Evolutionary conservation across 2,888 invertebrate species (phyloP).

Genomic region (Drosophila anomalata): DNA sequence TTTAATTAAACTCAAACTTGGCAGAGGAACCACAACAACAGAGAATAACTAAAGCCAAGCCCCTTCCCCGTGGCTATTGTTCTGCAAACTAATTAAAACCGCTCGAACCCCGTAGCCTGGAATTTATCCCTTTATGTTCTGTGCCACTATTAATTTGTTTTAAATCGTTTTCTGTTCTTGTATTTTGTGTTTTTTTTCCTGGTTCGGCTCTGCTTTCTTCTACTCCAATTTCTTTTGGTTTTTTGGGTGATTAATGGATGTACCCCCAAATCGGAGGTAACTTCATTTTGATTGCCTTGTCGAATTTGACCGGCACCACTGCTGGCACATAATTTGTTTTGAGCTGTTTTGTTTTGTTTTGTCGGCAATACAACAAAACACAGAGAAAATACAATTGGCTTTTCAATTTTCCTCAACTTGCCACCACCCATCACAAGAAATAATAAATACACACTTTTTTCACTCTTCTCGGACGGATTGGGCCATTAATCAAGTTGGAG

Average conservation of each 20-base stretch:
- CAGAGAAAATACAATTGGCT: slow-evolving; percentile 55
- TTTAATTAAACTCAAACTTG: slow-evolving; percentile 68
- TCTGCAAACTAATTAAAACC: slow-evolving; percentile 70
- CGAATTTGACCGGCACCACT: slow-evolving; percentile 57
- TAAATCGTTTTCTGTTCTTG: slow-evolving; percentile 63
- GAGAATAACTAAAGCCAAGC: slow-evolving; percentile 2
- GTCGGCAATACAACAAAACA: slow-evolving; percentile 54
- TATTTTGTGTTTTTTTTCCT: background rate
- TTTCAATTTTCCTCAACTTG: slow-evolving; percentile 63
- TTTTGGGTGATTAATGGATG: slow-evolving; percentile 63
- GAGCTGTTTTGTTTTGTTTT: slow-evolving; percentile 34
- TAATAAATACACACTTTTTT: slow-evolving; percentile 18
- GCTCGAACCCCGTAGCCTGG: slow-evolving; percentile 1
- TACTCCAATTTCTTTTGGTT: slow-evolving; percentile 33
- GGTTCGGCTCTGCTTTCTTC: slow-evolving; percentile 15
- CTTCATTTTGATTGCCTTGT: slow-evolving; percentile 77
- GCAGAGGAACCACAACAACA: slow-evolving; percentile 32
- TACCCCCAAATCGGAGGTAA: slow-evolving; percentile 61
- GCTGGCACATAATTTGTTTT: slow-evolving; percentile 74
- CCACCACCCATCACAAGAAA: slow-evolving; percentile 2
- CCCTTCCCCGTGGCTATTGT: slow-evolving; percentile 51
- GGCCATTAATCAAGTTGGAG: slow-evolving; percentile 42
- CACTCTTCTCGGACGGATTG: slow-evolving; percentile 23
- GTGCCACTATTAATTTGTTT: slow-evolving; percentile 71
- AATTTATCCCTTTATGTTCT: slow-evolving; percentile 18